These are phyloP conservation scores for Nylanderia fulva DNA, from an alignment of 1,140 invertebrate genomes.

Conservation along the genomic window DNA sequence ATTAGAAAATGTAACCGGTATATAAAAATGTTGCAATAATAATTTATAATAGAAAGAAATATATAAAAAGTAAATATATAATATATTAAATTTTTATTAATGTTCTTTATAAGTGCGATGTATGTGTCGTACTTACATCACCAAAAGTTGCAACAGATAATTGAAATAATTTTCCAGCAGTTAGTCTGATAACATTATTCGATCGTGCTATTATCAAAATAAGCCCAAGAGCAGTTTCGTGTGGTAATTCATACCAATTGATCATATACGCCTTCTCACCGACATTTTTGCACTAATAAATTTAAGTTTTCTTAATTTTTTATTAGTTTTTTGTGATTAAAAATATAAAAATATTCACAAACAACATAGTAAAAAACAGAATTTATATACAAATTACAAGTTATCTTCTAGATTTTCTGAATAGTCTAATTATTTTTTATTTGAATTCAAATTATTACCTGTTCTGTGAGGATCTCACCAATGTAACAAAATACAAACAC, in stretches of 20 bases:
- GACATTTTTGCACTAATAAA: slow-evolving; percentile 67
- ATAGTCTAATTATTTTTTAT: neutral
- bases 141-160: slow-evolving; percentile 63
- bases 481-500: slow-evolving; percentile 78
- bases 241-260: slow-evolving; percentile 72
- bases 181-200: slow-evolving; percentile 66
- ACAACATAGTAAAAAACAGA: neutral
- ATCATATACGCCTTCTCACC: slow-evolving; percentile 68
- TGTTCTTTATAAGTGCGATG: neutral
- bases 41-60: slow-evolving; percentile 3
- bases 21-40: neutral
- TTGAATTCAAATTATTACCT: slow-evolving; percentile 64
- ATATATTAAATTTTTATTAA: slow-evolving; percentile 38
- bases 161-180: slow-evolving; percentile 74
- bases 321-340: too few relatives aligned
- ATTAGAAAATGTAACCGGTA: neutral
- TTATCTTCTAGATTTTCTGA: neutral
- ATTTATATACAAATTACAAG: neutral
- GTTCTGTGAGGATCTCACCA: slow-evolving; percentile 72
- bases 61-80: neutral
- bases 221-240: slow-evolving; percentile 59
- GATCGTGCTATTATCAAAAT: slow-evolving; percentile 70
- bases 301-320: neutral
- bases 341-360: neutral
- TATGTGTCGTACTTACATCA: slow-evolving; percentile 53